Evolutionary conservation across 1,140 invertebrate species (phyloP).

Genomic region (Drosophila orosa): DNA sequence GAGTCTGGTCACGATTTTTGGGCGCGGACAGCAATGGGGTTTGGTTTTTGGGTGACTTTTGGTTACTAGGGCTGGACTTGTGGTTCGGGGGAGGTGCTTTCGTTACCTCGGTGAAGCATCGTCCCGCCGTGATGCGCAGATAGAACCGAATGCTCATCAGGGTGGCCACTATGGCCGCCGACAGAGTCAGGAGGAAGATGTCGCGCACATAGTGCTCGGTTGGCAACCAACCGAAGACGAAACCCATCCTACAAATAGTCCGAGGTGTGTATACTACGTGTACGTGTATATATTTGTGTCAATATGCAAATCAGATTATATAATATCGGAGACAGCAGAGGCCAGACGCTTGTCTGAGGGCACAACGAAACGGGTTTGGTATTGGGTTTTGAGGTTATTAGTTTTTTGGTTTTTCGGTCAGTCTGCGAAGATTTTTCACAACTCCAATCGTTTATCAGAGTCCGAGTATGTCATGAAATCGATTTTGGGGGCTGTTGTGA

Average conservation of each 20-base stretch:
- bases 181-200: slow-evolving; percentile 66
- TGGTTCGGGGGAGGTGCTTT: slow-evolving; percentile 13
- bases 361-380: slow-evolving; percentile 61
- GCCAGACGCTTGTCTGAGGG: slow-evolving; percentile 27
- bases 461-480: slow-evolving; percentile 31
- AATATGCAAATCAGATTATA: slow-evolving; percentile 73
- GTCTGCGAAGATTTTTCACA: slow-evolving; percentile 30
- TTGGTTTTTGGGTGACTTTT: slow-evolving; percentile 2
- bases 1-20: slow-evolving; percentile 47
- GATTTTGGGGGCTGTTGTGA: slow-evolving; percentile 36
- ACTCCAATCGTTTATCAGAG: slow-evolving; percentile 39
- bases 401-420: slow-evolving; percentile 35
- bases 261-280: slow-evolving; percentile 47
- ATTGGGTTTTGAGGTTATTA: slow-evolving; percentile 29
- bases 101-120: slow-evolving; percentile 81
- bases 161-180: slow-evolving; percentile 71
- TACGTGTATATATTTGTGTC: slow-evolving; percentile 35
- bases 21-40: background rate
- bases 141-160: slow-evolving; percentile 81
- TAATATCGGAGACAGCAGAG: slow-evolving; percentile 39
- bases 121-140: slow-evolving; percentile 79
- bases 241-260: slow-evolving; percentile 77
- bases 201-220: slow-evolving; percentile 76
- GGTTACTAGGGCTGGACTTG: slow-evolving; percentile 12
- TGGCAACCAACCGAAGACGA: slow-evolving; percentile 76